Evolutionary conservation across 1,140 invertebrate species (phyloP).

Genomic region (Sycophila sp.): DNA sequence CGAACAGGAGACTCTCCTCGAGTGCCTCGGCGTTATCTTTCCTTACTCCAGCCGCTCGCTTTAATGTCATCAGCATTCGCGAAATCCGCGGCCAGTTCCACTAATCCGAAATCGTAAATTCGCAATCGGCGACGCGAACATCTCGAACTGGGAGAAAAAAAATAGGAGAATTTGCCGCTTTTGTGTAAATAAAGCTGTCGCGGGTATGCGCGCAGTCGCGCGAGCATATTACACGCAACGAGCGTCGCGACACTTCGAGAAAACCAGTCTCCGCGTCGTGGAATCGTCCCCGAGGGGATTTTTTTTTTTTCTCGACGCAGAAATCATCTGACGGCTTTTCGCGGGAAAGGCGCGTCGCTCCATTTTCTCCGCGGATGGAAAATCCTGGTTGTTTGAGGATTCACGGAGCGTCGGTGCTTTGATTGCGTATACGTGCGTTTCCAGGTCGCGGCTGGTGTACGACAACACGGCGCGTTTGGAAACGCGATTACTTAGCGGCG

Average conservation of each 20-base stretch:
- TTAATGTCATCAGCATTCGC: constrained; percentile 4
- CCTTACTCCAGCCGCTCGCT: background rate
- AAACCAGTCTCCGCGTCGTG: constrained; percentile 27
- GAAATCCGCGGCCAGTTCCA: constrained; percentile 6
- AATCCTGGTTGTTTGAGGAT: no score
- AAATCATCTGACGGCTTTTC: background rate
- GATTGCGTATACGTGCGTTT: background rate
- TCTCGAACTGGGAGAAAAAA: no score
- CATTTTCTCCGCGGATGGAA: no score
- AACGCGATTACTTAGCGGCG: background rate
- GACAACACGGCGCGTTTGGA: no score
- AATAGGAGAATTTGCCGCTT: no score
- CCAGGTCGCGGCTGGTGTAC: no score
- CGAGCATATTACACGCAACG: no score
- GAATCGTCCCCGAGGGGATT: background rate
- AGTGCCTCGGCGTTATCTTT: background rate
- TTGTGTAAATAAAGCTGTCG: no score
- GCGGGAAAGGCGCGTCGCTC: no score
- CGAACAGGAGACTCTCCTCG: background rate
- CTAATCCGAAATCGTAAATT: constrained; percentile 29
- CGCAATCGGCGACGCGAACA: constrained; percentile 4
- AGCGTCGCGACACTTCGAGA: background rate
- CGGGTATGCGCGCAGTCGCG: no score
- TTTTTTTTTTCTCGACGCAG: background rate
- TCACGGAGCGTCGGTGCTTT: background rate